Conservation (phyloP, 2,113 vertebrate species). For the rabbit (Oryctolagus cuniculus) region DNA sequence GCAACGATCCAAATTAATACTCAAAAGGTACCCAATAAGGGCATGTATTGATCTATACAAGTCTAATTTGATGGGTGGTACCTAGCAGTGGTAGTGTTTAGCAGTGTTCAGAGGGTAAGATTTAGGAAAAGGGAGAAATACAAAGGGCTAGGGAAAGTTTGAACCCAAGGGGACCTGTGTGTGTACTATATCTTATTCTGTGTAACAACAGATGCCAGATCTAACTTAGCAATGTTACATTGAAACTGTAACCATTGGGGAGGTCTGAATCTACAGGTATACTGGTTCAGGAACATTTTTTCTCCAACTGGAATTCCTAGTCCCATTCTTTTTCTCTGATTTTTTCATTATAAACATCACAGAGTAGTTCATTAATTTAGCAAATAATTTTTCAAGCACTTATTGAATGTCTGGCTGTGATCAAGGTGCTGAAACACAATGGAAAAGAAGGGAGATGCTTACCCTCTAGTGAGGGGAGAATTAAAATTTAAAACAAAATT, state of each 20-base stretch:
- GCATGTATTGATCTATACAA: neutral
- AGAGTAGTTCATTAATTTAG: neutral
- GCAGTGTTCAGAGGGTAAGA: neutral
- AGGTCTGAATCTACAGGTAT: neutral
- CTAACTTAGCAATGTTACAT: neutral
- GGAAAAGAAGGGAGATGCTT: neutral
- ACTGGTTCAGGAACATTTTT: neutral
- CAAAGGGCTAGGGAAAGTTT: neutral
- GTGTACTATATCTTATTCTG: neutral
- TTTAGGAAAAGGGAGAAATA: neutral
- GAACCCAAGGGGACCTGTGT: no score
- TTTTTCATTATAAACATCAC: constrained; percentile 7
- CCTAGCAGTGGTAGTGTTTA: neutral
- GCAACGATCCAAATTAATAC: neutral
- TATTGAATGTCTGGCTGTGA: neutral
- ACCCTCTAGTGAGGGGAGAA: neutral
- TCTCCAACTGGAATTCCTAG: neutral
- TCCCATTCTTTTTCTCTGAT: neutral
- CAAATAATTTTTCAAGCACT: neutral
- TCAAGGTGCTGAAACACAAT: neutral
- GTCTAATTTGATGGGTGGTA: neutral
- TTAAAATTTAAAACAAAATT: constrained; percentile 12
- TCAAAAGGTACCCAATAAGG: neutral
- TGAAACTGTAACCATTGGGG: neutral
- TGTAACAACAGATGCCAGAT: constrained; percentile 16